Conservation (phyloP, 2,888 invertebrate genomes). For the Psylliodes chrysocephalus region DNA sequence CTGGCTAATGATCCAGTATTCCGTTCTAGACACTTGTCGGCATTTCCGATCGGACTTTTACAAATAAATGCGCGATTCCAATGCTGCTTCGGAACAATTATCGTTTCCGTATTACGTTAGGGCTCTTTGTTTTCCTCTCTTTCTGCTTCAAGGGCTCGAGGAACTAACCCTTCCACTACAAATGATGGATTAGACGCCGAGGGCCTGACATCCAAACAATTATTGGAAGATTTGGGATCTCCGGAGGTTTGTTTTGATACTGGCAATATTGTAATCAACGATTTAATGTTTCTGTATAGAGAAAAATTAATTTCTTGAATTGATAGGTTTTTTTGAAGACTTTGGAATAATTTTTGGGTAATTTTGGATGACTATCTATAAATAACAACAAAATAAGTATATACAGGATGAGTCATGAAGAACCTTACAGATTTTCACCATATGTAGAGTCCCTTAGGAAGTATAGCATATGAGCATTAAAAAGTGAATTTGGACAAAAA, state of each 20-base stretch:
- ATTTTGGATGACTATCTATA: no score
- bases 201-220: conserved; percentile 55
- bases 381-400: no score
- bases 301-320: no score
- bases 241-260: conserved; percentile 18
- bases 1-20: conserved; percentile 47
- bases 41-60: conserved; percentile 48
- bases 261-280: background rate
- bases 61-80: conserved; percentile 58
- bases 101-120: conserved; percentile 62
- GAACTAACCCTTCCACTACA: conserved; percentile 54
- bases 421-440: no score
- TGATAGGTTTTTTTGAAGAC: no score
- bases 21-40: conserved; percentile 45
- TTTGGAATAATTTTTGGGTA: no score
- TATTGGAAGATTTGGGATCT: conserved; percentile 45
- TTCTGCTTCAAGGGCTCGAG: conserved; percentile 38
- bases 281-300: background rate
- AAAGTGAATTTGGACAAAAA: no score
- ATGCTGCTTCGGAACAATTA: conserved; percentile 58
- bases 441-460: no score
- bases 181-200: conserved; percentile 59
- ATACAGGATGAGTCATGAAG: no score
- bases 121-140: conserved; percentile 20
- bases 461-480: no score